phyloP scores from a whole-genome alignment of 2,113 vertebrate species.

The Rutilus rutilus region DNA sequence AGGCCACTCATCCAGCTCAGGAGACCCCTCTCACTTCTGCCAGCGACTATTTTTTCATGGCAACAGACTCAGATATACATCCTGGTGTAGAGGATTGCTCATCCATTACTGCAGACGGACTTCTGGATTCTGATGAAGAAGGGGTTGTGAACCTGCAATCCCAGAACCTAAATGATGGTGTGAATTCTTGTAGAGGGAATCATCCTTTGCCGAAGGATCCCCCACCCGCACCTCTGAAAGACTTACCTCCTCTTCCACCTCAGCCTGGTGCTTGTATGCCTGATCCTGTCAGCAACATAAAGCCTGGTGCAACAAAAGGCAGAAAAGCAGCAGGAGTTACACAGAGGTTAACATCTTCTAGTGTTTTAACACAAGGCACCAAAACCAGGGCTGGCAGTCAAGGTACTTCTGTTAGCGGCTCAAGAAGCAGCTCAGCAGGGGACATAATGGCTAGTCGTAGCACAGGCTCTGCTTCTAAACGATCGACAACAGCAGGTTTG shows the following conservation, averaged over 20 bases:
- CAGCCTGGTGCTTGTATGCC: slow-evolving; percentile 83
- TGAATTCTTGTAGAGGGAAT: slow-evolving; percentile 36
- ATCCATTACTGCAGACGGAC: slow-evolving; percentile 70
- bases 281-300: slow-evolving; percentile 70
- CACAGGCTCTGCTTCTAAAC: slow-evolving; percentile 52
- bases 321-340: slow-evolving; percentile 64
- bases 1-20: slow-evolving; percentile 50
- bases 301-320: slow-evolving; percentile 53
- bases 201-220: slow-evolving; percentile 66
- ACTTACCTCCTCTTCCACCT: slow-evolving; percentile 74
- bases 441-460: slow-evolving; percentile 58
- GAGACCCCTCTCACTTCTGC: slow-evolving; percentile 81
- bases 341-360: slow-evolving; percentile 52
- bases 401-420: slow-evolving; percentile 49
- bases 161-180: slow-evolving; percentile 52
- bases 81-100: slow-evolving; percentile 73
- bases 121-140: slow-evolving; percentile 80
- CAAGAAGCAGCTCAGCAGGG: slow-evolving; percentile 54
- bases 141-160: slow-evolving; percentile 59
- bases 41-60: slow-evolving; percentile 82
- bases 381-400: slow-evolving; percentile 68
- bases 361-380: background rate
- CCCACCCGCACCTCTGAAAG: slow-evolving; percentile 71
- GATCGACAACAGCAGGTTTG: slow-evolving; percentile 46
- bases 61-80: slow-evolving; percentile 77